These are phyloP conservation scores for Halesus radiatus DNA, from an alignment of 1,140 invertebrate species.

Conservation along the genomic window DNA sequence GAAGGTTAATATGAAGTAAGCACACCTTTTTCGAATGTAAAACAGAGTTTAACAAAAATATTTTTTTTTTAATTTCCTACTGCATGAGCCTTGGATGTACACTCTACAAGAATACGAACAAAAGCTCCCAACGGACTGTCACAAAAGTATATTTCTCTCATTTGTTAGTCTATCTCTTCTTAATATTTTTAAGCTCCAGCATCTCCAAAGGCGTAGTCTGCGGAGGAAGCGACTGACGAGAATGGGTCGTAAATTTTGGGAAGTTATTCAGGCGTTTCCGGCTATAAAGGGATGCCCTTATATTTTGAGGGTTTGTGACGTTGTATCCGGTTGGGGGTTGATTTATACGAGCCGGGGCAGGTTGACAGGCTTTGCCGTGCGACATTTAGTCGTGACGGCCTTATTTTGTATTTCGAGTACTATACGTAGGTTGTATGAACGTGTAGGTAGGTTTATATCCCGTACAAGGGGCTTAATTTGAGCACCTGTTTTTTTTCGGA, in stretches of 20 bases:
- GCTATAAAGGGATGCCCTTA: slow-evolving; percentile 48
- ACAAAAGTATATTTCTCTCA: too few relatives aligned
- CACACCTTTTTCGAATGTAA: too few relatives aligned
- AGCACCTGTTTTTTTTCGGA: not conserved
- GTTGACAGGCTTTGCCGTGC: slow-evolving; percentile 5
- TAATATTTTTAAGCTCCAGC: not conserved
- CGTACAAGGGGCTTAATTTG: not conserved
- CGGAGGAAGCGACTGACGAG: slow-evolving; percentile 49
- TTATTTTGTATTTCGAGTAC: not conserved
- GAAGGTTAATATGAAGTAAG: too few relatives aligned
- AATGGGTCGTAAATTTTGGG: slow-evolving; percentile 51
- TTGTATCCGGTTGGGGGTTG: slow-evolving; percentile 45
- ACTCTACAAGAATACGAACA: too few relatives aligned
- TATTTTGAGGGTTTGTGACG: slow-evolving; percentile 43
- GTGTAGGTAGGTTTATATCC: too few relatives aligned
- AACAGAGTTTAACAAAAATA: too few relatives aligned
- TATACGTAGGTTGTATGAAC: not conserved
- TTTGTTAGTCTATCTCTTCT: too few relatives aligned
- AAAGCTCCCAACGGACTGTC: too few relatives aligned
- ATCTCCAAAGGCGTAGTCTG: slow-evolving; percentile 15
- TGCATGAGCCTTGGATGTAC: too few relatives aligned
- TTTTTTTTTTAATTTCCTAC: too few relatives aligned
- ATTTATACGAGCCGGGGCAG: slow-evolving; percentile 38
- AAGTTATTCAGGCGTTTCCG: slow-evolving; percentile 52
- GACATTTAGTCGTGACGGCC: slow-evolving; percentile 16